Conservation (phyloP, 2,888 invertebrate species). For the Papilio protenor region DNA sequence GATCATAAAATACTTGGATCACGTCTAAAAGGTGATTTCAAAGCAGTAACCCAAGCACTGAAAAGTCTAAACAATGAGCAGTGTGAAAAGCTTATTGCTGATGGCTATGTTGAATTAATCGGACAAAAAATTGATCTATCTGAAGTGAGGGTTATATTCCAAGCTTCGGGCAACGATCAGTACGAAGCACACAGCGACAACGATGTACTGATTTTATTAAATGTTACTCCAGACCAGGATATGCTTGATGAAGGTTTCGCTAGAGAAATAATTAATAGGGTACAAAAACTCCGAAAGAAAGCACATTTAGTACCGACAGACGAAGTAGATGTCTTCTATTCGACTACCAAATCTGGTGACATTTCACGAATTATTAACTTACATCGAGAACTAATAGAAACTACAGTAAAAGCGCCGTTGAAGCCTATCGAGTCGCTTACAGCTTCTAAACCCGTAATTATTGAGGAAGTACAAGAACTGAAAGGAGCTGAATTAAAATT, state of each 20-base stretch:
- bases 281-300: conserved; percentile 98
- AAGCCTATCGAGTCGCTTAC: conserved; percentile 79
- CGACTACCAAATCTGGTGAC: conserved; percentile 85
- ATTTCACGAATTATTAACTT: conserved; percentile 87
- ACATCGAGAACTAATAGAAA: conserved; percentile 91
- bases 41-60: conserved; percentile 92
- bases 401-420: conserved; percentile 92
- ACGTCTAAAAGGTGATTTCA: conserved; percentile 95
- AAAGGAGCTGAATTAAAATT: conserved; percentile 90
- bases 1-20: conserved; percentile 96
- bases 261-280: conserved; percentile 97
- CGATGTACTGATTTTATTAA: conserved; percentile 94
- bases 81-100: conserved; percentile 89
- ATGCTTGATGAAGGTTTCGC: conserved; percentile 98
- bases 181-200: conserved; percentile 97
- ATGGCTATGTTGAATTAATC: conserved; percentile 88
- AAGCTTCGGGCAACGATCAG: conserved; percentile 87
- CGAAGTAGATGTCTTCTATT: conserved; percentile 92
- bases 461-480: conserved; percentile 88
- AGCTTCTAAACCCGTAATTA: conserved; percentile 81
- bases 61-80: conserved; percentile 91
- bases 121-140: conserved; percentile 91
- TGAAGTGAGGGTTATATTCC: conserved; percentile 94
- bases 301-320: conserved; percentile 96
- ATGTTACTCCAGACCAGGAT: conserved; percentile 94